phyloP scores from a whole-genome alignment of 2,113 vertebrate species.

The Pelusios castaneus region DNA sequence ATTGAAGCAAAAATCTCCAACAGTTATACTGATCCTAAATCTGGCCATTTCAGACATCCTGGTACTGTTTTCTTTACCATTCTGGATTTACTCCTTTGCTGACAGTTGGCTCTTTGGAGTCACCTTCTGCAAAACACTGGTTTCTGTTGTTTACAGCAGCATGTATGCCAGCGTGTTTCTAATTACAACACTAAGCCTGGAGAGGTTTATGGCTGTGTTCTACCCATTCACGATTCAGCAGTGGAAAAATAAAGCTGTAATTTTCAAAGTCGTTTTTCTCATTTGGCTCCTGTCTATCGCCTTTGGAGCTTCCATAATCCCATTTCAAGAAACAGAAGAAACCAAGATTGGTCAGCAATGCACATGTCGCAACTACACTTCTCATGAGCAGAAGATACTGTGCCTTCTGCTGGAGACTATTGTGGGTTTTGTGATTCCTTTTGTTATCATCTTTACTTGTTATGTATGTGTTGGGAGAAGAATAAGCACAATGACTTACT shows the following conservation, averaged over 20 bases:
- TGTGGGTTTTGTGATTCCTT: conserved; percentile 71
- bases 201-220: conserved; percentile 74
- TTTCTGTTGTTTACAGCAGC: conserved; percentile 73
- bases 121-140: conserved; percentile 65
- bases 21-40: conserved; percentile 75
- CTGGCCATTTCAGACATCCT: conserved; percentile 77
- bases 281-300: conserved; percentile 67
- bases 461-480: conserved; percentile 70
- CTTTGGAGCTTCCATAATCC: conserved; percentile 64
- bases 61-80: conserved; percentile 72
- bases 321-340: conserved; percentile 46
- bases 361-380: conserved; percentile 17
- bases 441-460: conserved; percentile 69
- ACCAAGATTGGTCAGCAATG: neutral
- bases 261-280: conserved; percentile 16
- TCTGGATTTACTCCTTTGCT: conserved; percentile 78
- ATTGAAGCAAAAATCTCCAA: conserved; percentile 69
- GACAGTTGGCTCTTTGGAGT: conserved; percentile 69
- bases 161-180: conserved; percentile 78
- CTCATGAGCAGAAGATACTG: neutral
- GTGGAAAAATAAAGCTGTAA: conserved; percentile 35
- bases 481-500: conserved; percentile 65
- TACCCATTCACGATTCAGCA: conserved; percentile 68
- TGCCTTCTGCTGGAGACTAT: conserved; percentile 73
- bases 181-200: conserved; percentile 76